Conservation (phyloP, 1,140 invertebrate species). For the Vanessa tameamea region DNA sequence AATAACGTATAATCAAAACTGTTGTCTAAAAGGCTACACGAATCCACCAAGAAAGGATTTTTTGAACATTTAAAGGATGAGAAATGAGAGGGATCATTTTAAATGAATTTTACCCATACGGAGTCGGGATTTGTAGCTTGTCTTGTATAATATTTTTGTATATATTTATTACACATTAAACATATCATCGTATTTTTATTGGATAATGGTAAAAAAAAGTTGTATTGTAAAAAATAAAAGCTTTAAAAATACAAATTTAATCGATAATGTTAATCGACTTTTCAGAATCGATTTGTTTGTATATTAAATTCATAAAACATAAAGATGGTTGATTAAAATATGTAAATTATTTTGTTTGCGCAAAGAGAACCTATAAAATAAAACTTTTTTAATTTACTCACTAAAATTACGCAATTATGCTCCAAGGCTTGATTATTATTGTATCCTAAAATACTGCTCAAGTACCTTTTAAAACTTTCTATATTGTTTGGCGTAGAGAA, state of each 20-base stretch:
- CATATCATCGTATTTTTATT: neutral
- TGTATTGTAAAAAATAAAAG: too few relatives aligned
- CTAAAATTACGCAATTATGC: constrained; percentile 9
- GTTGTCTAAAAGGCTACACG: too few relatives aligned
- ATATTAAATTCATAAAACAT: constrained; percentile 6
- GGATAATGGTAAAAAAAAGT: too few relatives aligned
- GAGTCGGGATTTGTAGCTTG: too few relatives aligned
- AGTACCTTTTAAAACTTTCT: constrained; percentile 2
- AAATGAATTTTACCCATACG: too few relatives aligned
- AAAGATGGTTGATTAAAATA: constrained; percentile 1
- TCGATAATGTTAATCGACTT: neutral
- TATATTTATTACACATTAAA: too few relatives aligned
- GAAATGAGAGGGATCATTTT: too few relatives aligned
- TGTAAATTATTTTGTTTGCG: constrained; percentile 4
- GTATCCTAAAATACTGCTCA: constrained; percentile 4
- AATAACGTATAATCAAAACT: too few relatives aligned
- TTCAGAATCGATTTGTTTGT: neutral
- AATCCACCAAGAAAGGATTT: too few relatives aligned
- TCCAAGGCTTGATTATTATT: constrained; percentile 5
- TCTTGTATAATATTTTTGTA: too few relatives aligned
- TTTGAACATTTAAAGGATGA: too few relatives aligned
- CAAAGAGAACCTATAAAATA: constrained; percentile 9
- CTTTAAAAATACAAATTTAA: neutral
- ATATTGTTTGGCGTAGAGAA: neutral
- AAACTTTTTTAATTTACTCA: constrained; percentile 7